Conservation (phyloP, 1,140 invertebrate genomes). For the Papilio aristodemus region DNA sequence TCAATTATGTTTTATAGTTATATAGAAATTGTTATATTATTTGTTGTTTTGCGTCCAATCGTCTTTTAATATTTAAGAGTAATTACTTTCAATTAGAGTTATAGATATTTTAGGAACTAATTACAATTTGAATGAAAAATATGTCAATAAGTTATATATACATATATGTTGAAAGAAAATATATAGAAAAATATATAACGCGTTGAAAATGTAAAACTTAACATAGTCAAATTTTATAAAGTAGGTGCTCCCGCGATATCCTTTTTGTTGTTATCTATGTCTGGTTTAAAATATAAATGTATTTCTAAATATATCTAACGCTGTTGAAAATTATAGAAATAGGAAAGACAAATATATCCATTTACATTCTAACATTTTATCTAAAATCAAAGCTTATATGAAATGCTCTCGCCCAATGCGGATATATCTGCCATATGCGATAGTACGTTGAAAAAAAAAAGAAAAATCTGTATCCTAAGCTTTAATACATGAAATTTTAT, state of each 20-base stretch:
- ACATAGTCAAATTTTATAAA: constrained; percentile 3
- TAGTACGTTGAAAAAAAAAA: too few relatives aligned
- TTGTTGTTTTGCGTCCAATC: constrained; percentile 15
- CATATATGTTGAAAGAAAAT: constrained; percentile 20
- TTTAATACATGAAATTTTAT: background rate
- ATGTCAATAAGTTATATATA: constrained; percentile 5
- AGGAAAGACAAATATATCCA: too few relatives aligned
- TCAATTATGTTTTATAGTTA: constrained; percentile 25
- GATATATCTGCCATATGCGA: too few relatives aligned
- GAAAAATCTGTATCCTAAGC: background rate
- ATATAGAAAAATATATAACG: background rate
- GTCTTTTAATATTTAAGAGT: constrained; percentile 11
- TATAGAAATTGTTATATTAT: constrained; percentile 23
- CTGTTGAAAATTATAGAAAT: too few relatives aligned
- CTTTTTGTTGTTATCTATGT: background rate
- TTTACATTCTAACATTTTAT: too few relatives aligned
- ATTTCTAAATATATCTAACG: background rate
- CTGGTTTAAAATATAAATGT: background rate
- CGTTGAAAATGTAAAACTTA: background rate
- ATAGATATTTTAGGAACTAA: constrained; percentile 19
- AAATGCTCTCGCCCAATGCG: background rate
- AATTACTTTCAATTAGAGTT: background rate
- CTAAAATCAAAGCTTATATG: background rate
- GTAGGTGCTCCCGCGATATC: constrained; percentile 19
- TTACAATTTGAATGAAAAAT: constrained; percentile 3